Conservation (phyloP, 2,113 vertebrate species). For the Archocentrus centrarchus region DNA sequence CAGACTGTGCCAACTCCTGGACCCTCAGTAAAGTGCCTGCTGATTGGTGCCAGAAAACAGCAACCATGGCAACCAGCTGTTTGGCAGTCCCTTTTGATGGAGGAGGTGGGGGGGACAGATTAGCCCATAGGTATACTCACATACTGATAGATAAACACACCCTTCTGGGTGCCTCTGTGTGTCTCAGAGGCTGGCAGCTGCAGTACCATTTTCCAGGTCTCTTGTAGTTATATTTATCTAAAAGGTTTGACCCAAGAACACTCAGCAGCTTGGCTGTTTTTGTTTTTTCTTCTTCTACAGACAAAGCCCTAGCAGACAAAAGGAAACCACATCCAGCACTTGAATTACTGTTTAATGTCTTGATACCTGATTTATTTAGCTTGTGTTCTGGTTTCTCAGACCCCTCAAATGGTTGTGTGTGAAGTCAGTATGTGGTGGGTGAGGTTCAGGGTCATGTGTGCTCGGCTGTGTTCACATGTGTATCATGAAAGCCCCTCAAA, state of each 20-base stretch:
- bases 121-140: slow-evolving; percentile 47
- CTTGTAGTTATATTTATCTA: not conserved
- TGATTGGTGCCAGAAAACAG: slow-evolving; percentile 60
- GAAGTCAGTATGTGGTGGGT: slow-evolving; percentile 22
- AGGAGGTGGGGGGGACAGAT: slow-evolving; percentile 27
- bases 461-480: slow-evolving; percentile 20
- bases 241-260: not conserved
- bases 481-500: slow-evolving; percentile 37
- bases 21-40: slow-evolving; percentile 46
- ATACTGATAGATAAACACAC: slow-evolving; percentile 25
- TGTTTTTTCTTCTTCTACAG: slow-evolving; percentile 16
- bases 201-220: not conserved
- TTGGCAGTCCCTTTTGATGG: slow-evolving; percentile 59
- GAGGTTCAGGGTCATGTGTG: slow-evolving; percentile 19
- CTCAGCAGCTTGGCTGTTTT: slow-evolving; percentile 5
- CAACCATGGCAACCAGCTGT: slow-evolving; percentile 78
- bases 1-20: slow-evolving; percentile 35
- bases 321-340: not conserved
- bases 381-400: not conserved
- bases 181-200: not conserved
- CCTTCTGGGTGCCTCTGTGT: not conserved
- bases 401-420: not conserved
- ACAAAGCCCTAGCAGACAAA: slow-evolving; percentile 16
- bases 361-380: not conserved
- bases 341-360: not conserved